These are phyloP conservation scores for Hanleya hanleyi DNA, from an alignment of 2,888 invertebrate genomes.

Conservation along the genomic window DNA sequence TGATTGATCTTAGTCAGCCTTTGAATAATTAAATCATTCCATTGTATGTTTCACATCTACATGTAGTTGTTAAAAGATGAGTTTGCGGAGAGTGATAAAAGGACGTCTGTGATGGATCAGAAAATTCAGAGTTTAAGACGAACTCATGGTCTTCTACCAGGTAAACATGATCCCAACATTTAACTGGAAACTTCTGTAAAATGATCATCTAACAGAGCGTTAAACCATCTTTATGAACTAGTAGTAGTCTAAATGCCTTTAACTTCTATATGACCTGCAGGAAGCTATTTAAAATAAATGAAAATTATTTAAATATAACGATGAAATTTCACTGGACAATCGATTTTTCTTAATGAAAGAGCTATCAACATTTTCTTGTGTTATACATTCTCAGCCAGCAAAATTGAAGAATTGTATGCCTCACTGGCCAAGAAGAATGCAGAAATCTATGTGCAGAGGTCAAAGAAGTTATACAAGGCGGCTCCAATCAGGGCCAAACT, in stretches of 20 bases:
- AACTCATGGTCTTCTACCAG: conserved; percentile 87
- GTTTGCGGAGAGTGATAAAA: conserved; percentile 92
- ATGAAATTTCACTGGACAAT: not conserved
- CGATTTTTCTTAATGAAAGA: not conserved
- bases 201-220: too few species aligned
- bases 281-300: not conserved
- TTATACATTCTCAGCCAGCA: conserved; percentile 66
- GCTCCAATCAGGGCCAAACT: conserved; percentile 81
- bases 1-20: too few species aligned
- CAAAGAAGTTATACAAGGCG: conserved; percentile 82
- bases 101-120: conserved; percentile 81
- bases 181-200: too few species aligned
- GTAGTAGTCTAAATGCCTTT: too few species aligned
- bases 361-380: not conserved
- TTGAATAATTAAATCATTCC: too few species aligned
- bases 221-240: too few species aligned
- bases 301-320: not conserved
- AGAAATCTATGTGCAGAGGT: conserved; percentile 95
- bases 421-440: conserved; percentile 92
- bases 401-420: conserved; percentile 87
- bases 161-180: too few species aligned
- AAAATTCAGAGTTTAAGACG: conserved; percentile 88
- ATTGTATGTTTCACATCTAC: too few species aligned
- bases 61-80: conserved; percentile 90
- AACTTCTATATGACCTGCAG: not conserved